Percentiles rank a stretch among this genome's conserved stretches.
Evolutionary conservation across 2,113 vertebrate genomes (phyloP).

Genomic region (Solea senegalensis): DNA sequence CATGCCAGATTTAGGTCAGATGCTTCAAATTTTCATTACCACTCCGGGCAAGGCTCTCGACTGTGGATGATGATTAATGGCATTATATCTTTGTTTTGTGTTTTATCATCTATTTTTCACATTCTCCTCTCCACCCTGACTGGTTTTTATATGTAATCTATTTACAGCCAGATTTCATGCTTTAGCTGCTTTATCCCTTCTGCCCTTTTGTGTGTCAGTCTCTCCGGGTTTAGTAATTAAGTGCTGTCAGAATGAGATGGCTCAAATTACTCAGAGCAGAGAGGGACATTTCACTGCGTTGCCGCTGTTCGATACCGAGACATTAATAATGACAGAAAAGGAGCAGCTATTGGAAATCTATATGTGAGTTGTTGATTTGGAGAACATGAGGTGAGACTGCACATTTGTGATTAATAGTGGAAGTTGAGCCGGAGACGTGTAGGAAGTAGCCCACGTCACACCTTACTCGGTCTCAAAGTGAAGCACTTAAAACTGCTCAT

Average conservation of each 20-base stretch:
- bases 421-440: background rate
- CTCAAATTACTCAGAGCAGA: slow-evolving; percentile 33
- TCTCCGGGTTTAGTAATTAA: slow-evolving; percentile 47
- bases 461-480: background rate
- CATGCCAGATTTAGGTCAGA: background rate
- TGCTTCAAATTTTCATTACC: background rate
- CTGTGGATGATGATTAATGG: background rate
- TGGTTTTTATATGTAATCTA: slow-evolving; percentile 9
- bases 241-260: slow-evolving; percentile 30
- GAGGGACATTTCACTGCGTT: slow-evolving; percentile 12
- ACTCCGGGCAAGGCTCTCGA: background rate
- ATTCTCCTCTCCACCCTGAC: slow-evolving; percentile 3
- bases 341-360: slow-evolving; percentile 19
- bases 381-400: background rate
- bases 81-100: slow-evolving; percentile 18
- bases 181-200: background rate
- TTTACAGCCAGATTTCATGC: slow-evolving; percentile 20
- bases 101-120: slow-evolving; percentile 17
- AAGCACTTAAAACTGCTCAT: background rate
- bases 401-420: background rate
- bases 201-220: slow-evolving; percentile 27
- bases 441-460: background rate
- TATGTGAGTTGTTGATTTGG: slow-evolving; percentile 20
- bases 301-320: slow-evolving; percentile 35
- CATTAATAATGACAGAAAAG: slow-evolving; percentile 28